phyloP scores from a whole-genome alignment of 2,113 vertebrate species.

The Hippolais icterina region DNA sequence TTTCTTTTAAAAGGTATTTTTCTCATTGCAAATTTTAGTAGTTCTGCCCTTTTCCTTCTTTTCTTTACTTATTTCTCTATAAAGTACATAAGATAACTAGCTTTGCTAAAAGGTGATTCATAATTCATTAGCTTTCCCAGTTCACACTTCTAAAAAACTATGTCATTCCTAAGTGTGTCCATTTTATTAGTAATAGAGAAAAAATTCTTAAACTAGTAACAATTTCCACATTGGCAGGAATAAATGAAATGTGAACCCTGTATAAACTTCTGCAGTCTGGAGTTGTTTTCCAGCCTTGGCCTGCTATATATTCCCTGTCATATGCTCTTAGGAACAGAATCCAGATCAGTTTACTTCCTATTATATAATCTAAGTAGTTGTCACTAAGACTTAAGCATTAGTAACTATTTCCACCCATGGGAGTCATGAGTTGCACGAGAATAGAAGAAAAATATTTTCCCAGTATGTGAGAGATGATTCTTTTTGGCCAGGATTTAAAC shows the following conservation, averaged over 20 bases:
- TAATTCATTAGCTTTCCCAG: neutral
- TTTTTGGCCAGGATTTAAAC: neutral
- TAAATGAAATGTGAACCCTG: neutral
- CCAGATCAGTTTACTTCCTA: slow-evolving; percentile 48
- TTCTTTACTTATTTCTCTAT: neutral
- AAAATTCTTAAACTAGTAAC: neutral
- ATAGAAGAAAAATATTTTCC: slow-evolving; percentile 9
- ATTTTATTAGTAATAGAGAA: neutral
- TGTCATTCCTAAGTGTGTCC: neutral
- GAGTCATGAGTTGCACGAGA: neutral
- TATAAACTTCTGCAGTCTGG: neutral
- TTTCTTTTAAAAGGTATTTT: neutral
- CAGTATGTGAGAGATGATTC: neutral
- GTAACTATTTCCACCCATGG: slow-evolving; percentile 22
- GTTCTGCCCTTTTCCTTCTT: neutral
- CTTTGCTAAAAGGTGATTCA: neutral
- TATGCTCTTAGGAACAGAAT: slow-evolving; percentile 25
- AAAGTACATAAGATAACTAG: neutral
- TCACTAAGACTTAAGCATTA: neutral
- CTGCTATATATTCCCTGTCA: slow-evolving; percentile 47
- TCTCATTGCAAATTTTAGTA: neutral
- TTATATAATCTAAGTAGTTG: slow-evolving; percentile 45
- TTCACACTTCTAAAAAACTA: neutral
- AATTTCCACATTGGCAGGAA: neutral
- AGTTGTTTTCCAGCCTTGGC: neutral